These are phyloP conservation scores for Lochmaea crataegi DNA, from an alignment of 2,888 invertebrate genomes.

Conservation along the genomic window DNA sequence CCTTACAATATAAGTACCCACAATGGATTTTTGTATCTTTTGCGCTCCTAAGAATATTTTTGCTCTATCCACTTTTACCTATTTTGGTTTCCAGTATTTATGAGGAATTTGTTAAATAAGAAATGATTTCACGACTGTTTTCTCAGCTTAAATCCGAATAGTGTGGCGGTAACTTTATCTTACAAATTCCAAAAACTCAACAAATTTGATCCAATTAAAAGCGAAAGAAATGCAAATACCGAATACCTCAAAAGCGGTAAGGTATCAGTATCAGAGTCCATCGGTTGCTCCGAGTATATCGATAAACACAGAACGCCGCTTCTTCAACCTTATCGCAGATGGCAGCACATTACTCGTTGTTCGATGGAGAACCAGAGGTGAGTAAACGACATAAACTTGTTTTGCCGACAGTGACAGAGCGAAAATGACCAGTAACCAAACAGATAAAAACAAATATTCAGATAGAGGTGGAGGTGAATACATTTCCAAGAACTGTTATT, in stretches of 20 bases:
- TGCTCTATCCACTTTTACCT: background rate
- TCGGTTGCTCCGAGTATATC: constrained; percentile 1
- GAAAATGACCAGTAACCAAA: constrained; percentile 19
- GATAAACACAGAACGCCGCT: constrained; percentile 21
- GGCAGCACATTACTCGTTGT: constrained; percentile 53
- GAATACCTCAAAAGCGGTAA: constrained; percentile 56
- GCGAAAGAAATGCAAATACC: constrained; percentile 37
- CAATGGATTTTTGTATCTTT: too few relatives aligned
- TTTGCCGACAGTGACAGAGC: constrained; percentile 45
- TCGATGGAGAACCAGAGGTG: constrained; percentile 50
- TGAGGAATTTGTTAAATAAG: background rate
- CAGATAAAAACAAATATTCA: constrained; percentile 10
- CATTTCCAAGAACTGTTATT: background rate
- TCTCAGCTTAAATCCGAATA: background rate
- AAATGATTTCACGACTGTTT: background rate
- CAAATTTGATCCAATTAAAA: constrained; percentile 58
- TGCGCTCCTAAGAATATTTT: too few relatives aligned
- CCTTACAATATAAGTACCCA: too few relatives aligned
- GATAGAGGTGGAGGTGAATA: constrained; percentile 24
- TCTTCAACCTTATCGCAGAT: constrained; percentile 51
- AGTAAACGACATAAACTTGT: constrained; percentile 53
- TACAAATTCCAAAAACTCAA: constrained; percentile 46
- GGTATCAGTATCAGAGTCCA: constrained; percentile 53
- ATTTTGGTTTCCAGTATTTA: background rate
- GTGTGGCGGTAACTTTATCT: constrained; percentile 17